Conservation (phyloP, 1,140 invertebrate species). For the Tetranychus cinnabarinus region DNA sequence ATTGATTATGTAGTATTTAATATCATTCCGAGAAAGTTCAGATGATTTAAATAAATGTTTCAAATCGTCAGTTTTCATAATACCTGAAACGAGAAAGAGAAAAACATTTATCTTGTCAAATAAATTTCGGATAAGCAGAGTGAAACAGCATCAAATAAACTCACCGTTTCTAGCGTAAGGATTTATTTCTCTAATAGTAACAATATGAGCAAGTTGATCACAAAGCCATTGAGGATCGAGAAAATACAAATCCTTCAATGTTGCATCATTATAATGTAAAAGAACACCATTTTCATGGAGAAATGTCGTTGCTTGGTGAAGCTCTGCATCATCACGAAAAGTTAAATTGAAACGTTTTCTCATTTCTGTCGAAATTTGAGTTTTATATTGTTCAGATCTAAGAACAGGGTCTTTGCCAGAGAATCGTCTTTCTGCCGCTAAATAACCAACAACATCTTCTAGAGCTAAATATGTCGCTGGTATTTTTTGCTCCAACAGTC, state of each 20-base stretch:
- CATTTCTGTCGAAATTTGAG: slow-evolving; percentile 41
- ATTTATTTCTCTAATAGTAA: slow-evolving; percentile 86
- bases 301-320: slow-evolving; percentile 85
- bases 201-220: slow-evolving; percentile 85
- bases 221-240: slow-evolving; percentile 95
- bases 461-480: slow-evolving; percentile 83
- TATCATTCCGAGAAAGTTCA: slow-evolving; percentile 29
- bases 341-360: slow-evolving; percentile 34
- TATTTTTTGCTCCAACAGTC: slow-evolving; percentile 74
- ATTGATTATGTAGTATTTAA: slow-evolving; percentile 53
- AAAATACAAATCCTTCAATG: slow-evolving; percentile 78
- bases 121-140: background rate
- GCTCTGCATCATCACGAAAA: slow-evolving; percentile 64
- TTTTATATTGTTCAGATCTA: slow-evolving; percentile 52
- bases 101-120: background rate
- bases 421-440: slow-evolving; percentile 38
- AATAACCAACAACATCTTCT: slow-evolving; percentile 62
- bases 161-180: slow-evolving; percentile 62
- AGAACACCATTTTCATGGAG: slow-evolving; percentile 92
- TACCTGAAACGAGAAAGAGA: slow-evolving; percentile 25
- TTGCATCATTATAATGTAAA: slow-evolving; percentile 92
- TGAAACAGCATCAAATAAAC: background rate
- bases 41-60: slow-evolving; percentile 69
- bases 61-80: slow-evolving; percentile 85
- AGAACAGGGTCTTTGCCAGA: slow-evolving; percentile 54